phyloP scores from a whole-genome alignment of 2,113 vertebrate genomes.

The Anolis carolinensis region DNA sequence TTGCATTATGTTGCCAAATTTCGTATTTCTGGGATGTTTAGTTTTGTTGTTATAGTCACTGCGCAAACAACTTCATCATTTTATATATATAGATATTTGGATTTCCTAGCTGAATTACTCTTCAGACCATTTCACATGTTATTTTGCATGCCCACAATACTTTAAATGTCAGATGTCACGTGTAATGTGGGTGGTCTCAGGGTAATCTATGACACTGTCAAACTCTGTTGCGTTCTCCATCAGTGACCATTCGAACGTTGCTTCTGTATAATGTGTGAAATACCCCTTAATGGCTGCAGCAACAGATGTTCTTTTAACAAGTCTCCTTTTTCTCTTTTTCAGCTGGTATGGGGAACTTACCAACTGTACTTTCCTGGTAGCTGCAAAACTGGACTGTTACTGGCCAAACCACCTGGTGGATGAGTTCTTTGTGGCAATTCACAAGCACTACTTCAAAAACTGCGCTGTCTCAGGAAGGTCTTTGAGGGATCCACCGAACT shows the following conservation, averaged over 20 bases:
- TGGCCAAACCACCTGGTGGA: constrained; percentile 93
- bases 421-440: constrained; percentile 86
- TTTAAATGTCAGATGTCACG: too few species aligned
- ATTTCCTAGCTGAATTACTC: neutral
- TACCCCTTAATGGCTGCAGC: too few species aligned
- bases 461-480: constrained; percentile 85
- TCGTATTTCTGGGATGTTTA: too few species aligned
- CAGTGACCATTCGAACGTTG: neutral
- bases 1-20: too few species aligned
- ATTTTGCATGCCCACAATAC: neutral
- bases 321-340: constrained; percentile 41
- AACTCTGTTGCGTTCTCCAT: neutral
- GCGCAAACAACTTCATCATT: too few species aligned
- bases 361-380: constrained; percentile 86
- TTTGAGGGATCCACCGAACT: constrained; percentile 84
- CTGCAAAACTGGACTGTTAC: constrained; percentile 81
- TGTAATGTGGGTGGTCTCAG: neutral
- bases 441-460: constrained; percentile 86
- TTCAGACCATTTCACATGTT: neutral
- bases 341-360: constrained; percentile 84
- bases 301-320: neutral
- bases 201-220: neutral
- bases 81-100: too few species aligned
- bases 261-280: neutral
- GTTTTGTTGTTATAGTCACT: too few species aligned